Percentiles rank a stretch among this genome's conserved stretches.
phyloP scores from a whole-genome alignment of 2,113 vertebrate species.

The Genyomyrus donnyi region DNA sequence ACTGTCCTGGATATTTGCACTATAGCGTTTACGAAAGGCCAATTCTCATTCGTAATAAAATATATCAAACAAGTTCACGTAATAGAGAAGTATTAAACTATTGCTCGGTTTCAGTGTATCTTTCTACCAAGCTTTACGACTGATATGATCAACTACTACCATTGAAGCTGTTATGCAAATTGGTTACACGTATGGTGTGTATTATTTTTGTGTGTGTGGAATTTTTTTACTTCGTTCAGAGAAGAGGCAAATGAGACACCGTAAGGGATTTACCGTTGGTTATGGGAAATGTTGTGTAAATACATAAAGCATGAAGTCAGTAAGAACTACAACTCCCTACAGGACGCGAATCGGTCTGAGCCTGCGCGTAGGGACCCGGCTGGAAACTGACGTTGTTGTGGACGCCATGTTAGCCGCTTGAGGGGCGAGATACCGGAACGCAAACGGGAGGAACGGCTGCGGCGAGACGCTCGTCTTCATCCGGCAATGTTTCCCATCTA shows the following conservation, averaged over 20 bases:
- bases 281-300: background rate
- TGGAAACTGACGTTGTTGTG: conserved; percentile 54
- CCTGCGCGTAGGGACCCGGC: conserved; percentile 38
- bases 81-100: background rate
- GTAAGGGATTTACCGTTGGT: background rate
- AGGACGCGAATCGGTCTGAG: conserved; percentile 12
- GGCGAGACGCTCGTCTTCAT: conserved; percentile 48
- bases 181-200: background rate
- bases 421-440: conserved; percentile 28
- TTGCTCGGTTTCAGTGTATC: background rate
- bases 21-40: background rate
- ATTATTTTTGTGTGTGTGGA: background rate
- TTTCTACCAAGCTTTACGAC: background rate
- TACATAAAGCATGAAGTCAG: background rate
- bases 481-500: conserved; percentile 24
- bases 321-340: background rate
- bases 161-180: background rate
- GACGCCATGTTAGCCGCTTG: conserved; percentile 62
- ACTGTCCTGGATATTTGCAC: background rate
- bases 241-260: background rate
- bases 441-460: background rate
- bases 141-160: background rate
- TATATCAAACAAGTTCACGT: background rate
- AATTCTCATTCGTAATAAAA: background rate
- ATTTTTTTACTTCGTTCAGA: background rate